Base-by-base conservation (phyloP, 2,888 invertebrate genomes). In the Tuta absoluta region DNA sequence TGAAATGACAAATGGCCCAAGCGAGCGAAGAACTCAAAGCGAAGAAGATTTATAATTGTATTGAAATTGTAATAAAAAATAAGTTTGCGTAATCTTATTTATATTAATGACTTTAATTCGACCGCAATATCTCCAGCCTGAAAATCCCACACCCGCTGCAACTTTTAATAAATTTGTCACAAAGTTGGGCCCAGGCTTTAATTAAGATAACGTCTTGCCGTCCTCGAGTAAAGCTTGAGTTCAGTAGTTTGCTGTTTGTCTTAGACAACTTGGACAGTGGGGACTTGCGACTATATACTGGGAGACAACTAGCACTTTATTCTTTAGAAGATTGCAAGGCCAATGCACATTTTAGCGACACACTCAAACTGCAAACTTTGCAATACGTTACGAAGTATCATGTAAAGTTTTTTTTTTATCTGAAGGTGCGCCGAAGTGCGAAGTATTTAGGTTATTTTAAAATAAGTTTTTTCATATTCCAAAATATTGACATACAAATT, bases 181-280 rank as follows among this genome's bases (percentile, higher is more conserved):
- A 62, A 51, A 85, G 81, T 77, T 85, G 80, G 71, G 75, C 71
- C 71, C 69, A 76, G 81, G 79, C 75, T 79, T 86, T 84, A 86
- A 87, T 87, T 86, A 87, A 87, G 86, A 86, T 83, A 83, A 80
- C 79, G 81, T 77, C 74, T 74, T 81, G 76, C 79, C 76, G 81
- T 77, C 68, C 67, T 75, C 75, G 75, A 69, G 65, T 73, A 74
- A n/a, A 77, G 51, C 23, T 78, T 68, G 80, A 88, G 81, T 86
- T 85, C 79, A 80, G 79, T 79, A 84, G 85, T 87, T 86, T 81
- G 79, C 76, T 86, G 84, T 89, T 89, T 89, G 84, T 86, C 87
- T 87, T 82, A 78, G 78, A 79, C 79, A 85, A 89, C 80, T 87
- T 87, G 84, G 87, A 83, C 86, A 83, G 82, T 77, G 78, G 82